These are phyloP conservation scores for Falco columbarius DNA, from an alignment of 2,797 vertebrate species.

Conservation along the genomic window DNA sequence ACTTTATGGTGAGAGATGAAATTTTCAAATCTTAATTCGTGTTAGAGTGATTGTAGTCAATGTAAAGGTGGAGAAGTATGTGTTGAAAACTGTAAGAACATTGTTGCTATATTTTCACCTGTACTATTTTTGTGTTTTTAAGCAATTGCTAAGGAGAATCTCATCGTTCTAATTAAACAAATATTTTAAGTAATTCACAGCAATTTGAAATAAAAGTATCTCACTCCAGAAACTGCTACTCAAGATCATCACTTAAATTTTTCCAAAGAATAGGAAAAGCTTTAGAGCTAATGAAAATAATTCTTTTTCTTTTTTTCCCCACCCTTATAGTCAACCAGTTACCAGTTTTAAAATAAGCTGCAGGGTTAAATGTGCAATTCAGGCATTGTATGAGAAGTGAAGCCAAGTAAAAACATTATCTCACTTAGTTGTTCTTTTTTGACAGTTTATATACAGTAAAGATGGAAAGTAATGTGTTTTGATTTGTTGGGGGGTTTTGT, in stretches of 20 bases:
- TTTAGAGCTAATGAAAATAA: not conserved
- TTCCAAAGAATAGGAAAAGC: not conserved
- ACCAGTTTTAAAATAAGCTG: not conserved
- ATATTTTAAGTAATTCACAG: not conserved
- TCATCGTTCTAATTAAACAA: not conserved
- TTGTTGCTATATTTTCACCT: not conserved
- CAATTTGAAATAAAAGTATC: not conserved
- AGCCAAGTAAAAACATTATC: not conserved
- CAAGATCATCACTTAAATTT: not conserved
- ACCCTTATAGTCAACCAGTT: not conserved
- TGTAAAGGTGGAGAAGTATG: not conserved
- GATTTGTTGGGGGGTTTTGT: not conserved
- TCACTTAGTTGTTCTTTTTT: not conserved
- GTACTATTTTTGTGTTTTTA: not conserved
- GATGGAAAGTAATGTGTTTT: not conserved
- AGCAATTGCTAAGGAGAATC: not conserved
- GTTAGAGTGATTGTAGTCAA: not conserved
- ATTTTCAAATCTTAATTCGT: not conserved
- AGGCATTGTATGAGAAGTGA: not conserved
- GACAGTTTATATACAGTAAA: not conserved
- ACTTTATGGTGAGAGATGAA: not conserved
- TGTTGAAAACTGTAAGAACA: not conserved
- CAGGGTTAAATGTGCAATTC: not conserved
- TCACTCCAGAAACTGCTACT: not conserved
- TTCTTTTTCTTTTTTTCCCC: not conserved